phyloP scores from a whole-genome alignment of 2,888 invertebrate genomes.

The Eudasyphora cyanicolor region DNA sequence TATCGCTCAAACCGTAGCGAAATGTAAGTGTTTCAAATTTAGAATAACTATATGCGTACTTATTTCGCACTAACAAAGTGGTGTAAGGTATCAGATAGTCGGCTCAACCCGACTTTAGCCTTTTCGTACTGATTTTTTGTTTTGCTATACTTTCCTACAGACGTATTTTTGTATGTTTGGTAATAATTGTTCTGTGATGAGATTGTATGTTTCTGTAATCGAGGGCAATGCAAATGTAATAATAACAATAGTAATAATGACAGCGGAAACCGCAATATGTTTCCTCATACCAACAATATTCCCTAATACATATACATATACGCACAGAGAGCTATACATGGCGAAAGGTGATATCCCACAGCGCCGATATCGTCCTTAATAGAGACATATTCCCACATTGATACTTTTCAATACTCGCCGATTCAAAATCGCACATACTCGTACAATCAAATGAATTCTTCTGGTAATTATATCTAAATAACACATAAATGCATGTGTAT shows the following conservation, averaged over 20 bases:
- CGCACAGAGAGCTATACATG: no score
- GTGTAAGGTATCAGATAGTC: no score
- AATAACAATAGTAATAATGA: constrained; percentile 75
- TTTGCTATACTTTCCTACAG: no score
- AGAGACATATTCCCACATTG: background rate
- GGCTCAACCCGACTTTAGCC: no score
- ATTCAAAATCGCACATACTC: background rate
- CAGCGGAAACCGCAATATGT: constrained; percentile 66
- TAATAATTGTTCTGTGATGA: no score
- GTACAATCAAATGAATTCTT: background rate
- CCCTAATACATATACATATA: constrained; percentile 19
- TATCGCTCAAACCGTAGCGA: no score
- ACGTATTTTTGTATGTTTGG: no score
- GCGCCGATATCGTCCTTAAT: background rate
- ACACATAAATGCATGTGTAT: constrained; percentile 16
- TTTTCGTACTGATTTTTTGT: no score
- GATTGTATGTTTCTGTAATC: background rate
- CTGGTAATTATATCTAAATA: constrained; percentile 19
- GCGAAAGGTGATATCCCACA: no score
- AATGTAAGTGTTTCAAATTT: no score
- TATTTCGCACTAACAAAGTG: no score
- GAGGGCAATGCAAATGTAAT: constrained; percentile 5
- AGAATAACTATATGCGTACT: no score
- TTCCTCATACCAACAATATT: constrained; percentile 35
- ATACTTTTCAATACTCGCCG: background rate